Evolutionary conservation across 1,140 invertebrate genomes (phyloP).

Genomic region (Sarcophaga peregrina): DNA sequence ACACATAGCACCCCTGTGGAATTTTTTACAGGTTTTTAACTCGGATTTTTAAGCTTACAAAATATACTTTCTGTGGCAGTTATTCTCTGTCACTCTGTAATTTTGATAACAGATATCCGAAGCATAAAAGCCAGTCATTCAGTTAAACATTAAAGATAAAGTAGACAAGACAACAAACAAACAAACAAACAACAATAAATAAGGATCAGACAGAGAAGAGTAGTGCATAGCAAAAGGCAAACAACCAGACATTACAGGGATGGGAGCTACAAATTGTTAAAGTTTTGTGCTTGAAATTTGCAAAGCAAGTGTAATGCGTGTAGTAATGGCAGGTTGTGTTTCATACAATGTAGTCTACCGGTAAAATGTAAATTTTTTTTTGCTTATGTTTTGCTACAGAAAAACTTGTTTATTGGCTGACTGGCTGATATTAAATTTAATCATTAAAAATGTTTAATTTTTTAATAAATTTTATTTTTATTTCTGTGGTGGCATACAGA

Average conservation of each 20-base stretch:
- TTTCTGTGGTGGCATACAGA: background rate
- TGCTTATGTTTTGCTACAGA: background rate
- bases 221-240: background rate
- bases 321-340: too few species aligned
- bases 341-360: background rate
- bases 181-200: background rate
- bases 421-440: background rate
- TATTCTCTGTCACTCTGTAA: too few species aligned
- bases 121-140: background rate
- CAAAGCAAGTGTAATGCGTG: background rate
- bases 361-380: background rate
- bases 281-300: background rate
- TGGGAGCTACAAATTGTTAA: background rate
- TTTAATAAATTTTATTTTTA: background rate
- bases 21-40: too few species aligned
- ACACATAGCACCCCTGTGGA: too few species aligned
- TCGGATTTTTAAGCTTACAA: too few species aligned
- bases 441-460: slow-evolving; percentile 9
- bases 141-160: background rate
- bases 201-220: background rate
- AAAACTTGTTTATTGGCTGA: slow-evolving; percentile 1
- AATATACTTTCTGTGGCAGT: too few species aligned
- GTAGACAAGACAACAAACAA: background rate
- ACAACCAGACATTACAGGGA: background rate
- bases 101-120: too few species aligned